phyloP scores from a whole-genome alignment of 2,113 vertebrate species.

The Clinocottus analis region DNA sequence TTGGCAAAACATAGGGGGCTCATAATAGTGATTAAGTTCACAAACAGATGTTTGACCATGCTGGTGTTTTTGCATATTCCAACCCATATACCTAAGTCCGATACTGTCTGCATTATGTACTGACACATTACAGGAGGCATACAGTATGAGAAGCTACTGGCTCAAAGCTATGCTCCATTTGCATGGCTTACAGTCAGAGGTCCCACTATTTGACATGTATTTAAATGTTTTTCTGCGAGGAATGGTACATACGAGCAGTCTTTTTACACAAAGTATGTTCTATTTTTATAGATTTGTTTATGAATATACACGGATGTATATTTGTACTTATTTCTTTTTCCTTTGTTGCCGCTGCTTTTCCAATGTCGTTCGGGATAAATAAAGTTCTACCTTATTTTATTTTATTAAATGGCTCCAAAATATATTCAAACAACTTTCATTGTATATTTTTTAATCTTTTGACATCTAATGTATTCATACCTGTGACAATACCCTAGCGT shows the following conservation, averaged over 20 bases:
- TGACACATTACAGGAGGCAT: background rate
- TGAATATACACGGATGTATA: background rate
- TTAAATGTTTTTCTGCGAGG: background rate
- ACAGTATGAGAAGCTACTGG: background rate
- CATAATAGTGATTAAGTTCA: background rate
- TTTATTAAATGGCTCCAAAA: background rate
- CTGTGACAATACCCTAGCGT: background rate
- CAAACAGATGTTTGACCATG: background rate
- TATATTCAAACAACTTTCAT: background rate
- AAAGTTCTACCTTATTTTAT: background rate
- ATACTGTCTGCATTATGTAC: background rate
- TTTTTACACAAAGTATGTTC: background rate
- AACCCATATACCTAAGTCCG: background rate
- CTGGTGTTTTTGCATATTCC: background rate
- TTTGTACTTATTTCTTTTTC: background rate
- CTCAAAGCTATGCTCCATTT: background rate
- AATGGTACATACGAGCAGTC: slow-evolving; percentile 7
- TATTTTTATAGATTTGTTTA: background rate
- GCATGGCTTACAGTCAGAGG: background rate
- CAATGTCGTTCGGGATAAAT: background rate
- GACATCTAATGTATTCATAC: background rate
- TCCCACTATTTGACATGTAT: background rate
- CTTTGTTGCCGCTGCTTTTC: background rate
- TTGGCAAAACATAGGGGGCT: background rate
- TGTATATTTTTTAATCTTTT: background rate